Conservation (phyloP, 2,113 vertebrate species). For the Mellivora capensis region DNA sequence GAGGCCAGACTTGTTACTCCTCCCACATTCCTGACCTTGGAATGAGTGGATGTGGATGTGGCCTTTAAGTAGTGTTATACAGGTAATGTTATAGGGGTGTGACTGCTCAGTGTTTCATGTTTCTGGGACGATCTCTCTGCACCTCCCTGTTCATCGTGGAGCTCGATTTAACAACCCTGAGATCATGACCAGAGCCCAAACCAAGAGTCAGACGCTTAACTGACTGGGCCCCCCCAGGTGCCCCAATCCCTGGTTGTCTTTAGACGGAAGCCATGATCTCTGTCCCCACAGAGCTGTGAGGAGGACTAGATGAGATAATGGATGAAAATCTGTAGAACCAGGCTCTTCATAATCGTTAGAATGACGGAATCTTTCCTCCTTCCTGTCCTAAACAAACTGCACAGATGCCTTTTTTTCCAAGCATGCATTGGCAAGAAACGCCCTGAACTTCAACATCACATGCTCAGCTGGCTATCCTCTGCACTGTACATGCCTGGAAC, state of each 20-base stretch:
- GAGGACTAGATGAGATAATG: neutral
- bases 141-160: neutral
- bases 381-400: neutral
- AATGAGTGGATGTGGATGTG: neutral
- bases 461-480: fast-evolving
- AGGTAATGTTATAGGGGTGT: neutral
- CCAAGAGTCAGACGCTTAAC: neutral
- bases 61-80: neutral
- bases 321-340: fast-evolving
- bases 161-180: neutral
- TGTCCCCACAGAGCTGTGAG: fast-evolving
- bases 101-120: neutral
- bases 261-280: fast-evolving
- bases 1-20: neutral
- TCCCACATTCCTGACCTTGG: neutral
- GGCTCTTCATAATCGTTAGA: fast-evolving
- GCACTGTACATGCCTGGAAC: fast-evolving
- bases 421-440: neutral
- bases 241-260: neutral
- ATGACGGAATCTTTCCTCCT: neutral
- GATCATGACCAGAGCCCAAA: neutral
- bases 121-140: neutral
- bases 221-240: neutral
- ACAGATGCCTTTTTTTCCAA: neutral
- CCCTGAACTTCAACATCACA: neutral